A percentile compares a stretch with the other conserved stretches of the same genome.
Conservation (phyloP, 2,888 invertebrate genomes). For the Tenthredo livida region DNA sequence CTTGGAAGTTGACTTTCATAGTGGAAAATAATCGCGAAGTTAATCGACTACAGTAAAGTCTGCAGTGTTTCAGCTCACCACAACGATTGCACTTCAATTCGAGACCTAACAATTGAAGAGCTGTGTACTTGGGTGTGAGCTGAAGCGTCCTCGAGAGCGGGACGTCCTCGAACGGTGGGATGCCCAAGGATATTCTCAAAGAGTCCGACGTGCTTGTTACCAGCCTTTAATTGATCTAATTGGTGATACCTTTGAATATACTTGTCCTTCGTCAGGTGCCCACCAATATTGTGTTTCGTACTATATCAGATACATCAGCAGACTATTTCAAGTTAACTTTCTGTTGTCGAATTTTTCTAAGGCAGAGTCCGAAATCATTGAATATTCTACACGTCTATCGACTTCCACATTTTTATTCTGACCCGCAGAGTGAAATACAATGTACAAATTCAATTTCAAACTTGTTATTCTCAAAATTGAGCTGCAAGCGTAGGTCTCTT, state of each 20-base stretch:
- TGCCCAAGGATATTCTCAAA: conserved; percentile 1
- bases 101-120: background rate
- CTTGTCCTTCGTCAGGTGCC: background rate
- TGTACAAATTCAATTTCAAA: no score
- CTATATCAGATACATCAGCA: background rate
- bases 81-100: conserved; percentile 7
- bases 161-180: background rate
- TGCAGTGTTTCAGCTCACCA: background rate
- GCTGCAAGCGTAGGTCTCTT: no score
- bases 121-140: conserved; percentile 17
- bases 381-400: no score
- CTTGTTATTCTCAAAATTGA: no score
- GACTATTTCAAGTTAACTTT: background rate
- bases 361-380: no score
- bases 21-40: background rate
- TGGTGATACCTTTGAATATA: conserved; percentile 22
- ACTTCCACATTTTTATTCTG: no score
- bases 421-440: no score
- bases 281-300: background rate
- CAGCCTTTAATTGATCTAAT: conserved; percentile 22
- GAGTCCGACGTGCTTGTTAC: background rate
- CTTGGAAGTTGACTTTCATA: background rate
- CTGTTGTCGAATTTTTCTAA: background rate
- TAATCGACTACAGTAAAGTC: background rate
- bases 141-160: conserved; percentile 8